These are phyloP conservation scores for Dolomedes plantarius DNA, from an alignment of 2,888 invertebrate genomes.

Conservation along the genomic window DNA sequence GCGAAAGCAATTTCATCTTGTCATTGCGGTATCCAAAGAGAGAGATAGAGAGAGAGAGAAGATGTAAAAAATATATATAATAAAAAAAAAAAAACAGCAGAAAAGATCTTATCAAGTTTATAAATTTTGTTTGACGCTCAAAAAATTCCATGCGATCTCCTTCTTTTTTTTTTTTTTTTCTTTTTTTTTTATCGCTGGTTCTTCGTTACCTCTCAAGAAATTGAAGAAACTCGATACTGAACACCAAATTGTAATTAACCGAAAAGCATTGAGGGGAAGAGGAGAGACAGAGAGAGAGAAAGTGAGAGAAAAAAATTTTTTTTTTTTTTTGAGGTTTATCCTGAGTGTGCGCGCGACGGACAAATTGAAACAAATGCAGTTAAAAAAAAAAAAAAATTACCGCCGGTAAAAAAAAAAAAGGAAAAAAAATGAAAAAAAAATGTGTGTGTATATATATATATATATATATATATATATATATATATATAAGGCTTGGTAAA, in stretches of 20 bases:
- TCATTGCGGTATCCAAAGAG: slow-evolving; percentile 59
- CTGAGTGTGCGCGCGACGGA: slow-evolving; percentile 31
- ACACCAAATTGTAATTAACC: slow-evolving; percentile 57
- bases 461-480: too few species aligned
- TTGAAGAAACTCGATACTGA: slow-evolving; percentile 62
- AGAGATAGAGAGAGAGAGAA: slow-evolving; percentile 22
- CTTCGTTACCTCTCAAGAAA: slow-evolving; percentile 28
- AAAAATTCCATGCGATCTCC: slow-evolving; percentile 25
- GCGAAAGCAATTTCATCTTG: slow-evolving; percentile 69
- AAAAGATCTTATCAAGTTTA: slow-evolving; percentile 67
- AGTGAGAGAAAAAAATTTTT: slow-evolving; percentile 27
- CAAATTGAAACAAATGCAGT: slow-evolving; percentile 66
- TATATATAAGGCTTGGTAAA: slow-evolving; percentile 10
- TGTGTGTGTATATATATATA: too few species aligned
- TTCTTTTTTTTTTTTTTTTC: slow-evolving; percentile 14
- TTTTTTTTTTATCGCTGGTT: neutral
- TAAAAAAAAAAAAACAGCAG: too few species aligned
- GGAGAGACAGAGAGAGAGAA: slow-evolving; percentile 32
- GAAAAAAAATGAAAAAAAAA: neutral
- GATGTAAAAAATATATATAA: slow-evolving; percentile 33
- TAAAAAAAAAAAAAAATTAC: slow-evolving; percentile 17
- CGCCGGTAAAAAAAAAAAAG: too few species aligned
- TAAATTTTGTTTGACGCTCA: slow-evolving; percentile 54
- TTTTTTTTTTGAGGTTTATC: slow-evolving; percentile 67
- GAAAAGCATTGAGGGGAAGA: slow-evolving; percentile 28